Evolutionary conservation across 2,797 vertebrate genomes (phyloP).

Genomic region (Siniperca scherzeri): DNA sequence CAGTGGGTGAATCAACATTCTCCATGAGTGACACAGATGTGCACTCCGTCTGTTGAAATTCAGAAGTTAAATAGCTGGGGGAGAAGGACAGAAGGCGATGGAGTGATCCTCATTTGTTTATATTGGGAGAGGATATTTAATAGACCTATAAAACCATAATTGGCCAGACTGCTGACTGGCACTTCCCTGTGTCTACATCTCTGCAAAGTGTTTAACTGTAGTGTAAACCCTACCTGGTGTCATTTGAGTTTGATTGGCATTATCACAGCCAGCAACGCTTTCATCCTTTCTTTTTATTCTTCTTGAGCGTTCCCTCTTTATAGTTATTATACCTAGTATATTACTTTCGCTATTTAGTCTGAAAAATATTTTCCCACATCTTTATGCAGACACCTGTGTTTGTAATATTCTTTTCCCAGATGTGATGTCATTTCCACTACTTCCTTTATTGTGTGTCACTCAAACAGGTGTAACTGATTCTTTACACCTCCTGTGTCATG

Average conservation of each 20-base stretch:
- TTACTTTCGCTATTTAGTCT: constrained; percentile 15
- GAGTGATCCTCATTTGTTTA: constrained; percentile 71
- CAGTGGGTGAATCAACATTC: constrained; percentile 84
- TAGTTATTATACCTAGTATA: background rate
- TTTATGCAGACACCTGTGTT: constrained; percentile 55
- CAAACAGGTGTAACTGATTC: constrained; percentile 64
- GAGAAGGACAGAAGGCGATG: constrained; percentile 60
- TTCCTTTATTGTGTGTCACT: constrained; percentile 37
- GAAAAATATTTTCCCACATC: constrained; percentile 40
- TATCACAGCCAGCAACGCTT: constrained; percentile 22
- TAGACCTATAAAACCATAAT: constrained; percentile 68
- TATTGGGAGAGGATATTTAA: constrained; percentile 74
- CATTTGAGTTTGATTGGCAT: constrained; percentile 35
- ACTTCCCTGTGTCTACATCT: constrained; percentile 47
- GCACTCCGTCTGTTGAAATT: constrained; percentile 68
- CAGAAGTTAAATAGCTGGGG: constrained; percentile 54
- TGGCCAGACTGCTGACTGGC: constrained; percentile 70
- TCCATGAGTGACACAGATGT: constrained; percentile 77
- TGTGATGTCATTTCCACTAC: constrained; percentile 68
- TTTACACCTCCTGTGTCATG: constrained; percentile 49
- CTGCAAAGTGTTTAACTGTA: constrained; percentile 42
- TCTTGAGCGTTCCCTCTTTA: constrained; percentile 17
- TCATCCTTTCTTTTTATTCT: constrained; percentile 32
- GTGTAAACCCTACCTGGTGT: constrained; percentile 32
- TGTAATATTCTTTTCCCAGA: constrained; percentile 50